Conservation (phyloP, 2,888 invertebrate species). For the Drosophila prostipennis region DNA sequence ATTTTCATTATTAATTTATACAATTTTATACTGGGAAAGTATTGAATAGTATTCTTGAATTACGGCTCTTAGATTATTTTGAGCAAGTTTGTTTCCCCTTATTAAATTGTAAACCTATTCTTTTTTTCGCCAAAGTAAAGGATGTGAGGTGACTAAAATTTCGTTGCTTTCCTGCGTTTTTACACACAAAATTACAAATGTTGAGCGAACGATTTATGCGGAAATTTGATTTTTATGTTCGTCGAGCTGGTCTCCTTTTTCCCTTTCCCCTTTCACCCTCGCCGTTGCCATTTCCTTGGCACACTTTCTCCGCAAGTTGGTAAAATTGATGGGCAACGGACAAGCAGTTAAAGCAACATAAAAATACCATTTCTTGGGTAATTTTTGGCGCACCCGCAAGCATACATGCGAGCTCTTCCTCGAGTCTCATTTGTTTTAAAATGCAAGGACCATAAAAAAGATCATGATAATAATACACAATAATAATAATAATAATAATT, state of each 20-base stretch:
- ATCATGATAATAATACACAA: constrained; percentile 69
- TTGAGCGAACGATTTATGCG: constrained; percentile 74
- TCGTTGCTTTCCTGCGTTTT: background rate
- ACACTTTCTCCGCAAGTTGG: constrained; percentile 51
- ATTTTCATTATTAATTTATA: no score
- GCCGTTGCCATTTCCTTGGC: background rate
- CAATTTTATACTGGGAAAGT: no score
- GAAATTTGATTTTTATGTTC: constrained; percentile 74
- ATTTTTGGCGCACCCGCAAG: constrained; percentile 45
- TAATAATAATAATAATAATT: constrained; percentile 70
- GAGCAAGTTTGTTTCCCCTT: no score
- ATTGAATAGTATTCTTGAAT: no score
- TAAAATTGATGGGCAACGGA: constrained; percentile 76
- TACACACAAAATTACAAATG: constrained; percentile 35
- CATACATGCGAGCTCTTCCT: constrained; percentile 1
- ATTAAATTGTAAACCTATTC: background rate
- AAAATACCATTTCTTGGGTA: constrained; percentile 58
- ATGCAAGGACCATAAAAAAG: constrained; percentile 77
- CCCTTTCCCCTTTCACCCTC: background rate
- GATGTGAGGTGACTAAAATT: background rate
- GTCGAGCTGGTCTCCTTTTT: constrained; percentile 4
- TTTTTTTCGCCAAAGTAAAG: background rate
- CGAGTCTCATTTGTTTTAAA: constrained; percentile 68
- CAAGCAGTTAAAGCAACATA: constrained; percentile 69
- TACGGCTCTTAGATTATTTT: no score